Evolutionary conservation across 2,113 vertebrate species (phyloP).

Genomic region (Trematomus loennbergii): DNA sequence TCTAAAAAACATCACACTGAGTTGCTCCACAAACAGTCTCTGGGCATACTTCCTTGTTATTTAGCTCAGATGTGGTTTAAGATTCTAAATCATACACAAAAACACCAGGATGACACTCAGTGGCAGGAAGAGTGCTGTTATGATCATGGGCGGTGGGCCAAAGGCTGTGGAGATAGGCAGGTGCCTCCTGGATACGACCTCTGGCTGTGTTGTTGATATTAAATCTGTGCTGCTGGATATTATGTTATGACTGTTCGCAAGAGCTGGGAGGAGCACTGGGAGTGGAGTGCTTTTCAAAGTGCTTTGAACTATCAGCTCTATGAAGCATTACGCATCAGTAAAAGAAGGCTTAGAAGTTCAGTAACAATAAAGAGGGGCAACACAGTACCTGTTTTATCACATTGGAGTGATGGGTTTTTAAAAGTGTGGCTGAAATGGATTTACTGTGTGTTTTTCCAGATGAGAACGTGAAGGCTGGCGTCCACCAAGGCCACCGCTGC

Average conservation of each 20-base stretch:
- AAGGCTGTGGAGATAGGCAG: conserved; percentile 56
- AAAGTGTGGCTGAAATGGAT: conserved; percentile 25
- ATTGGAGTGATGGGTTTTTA: conserved; percentile 21
- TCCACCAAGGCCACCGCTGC: conserved; percentile 89
- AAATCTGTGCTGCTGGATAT: conserved; percentile 52
- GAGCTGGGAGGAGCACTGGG: conserved; percentile 59
- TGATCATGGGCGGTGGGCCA: conserved; percentile 49
- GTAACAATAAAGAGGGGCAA: neutral
- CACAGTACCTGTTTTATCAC: conserved; percentile 3
- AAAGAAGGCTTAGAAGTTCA: conserved; percentile 27
- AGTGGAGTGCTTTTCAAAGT: conserved; percentile 52
- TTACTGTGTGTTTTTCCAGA: conserved; percentile 79
- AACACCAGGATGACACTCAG: conserved; percentile 20
- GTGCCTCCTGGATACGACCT: conserved; percentile 58
- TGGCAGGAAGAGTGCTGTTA: conserved; percentile 56
- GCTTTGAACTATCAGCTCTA: conserved; percentile 31
- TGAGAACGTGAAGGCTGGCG: conserved; percentile 93
- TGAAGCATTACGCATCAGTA: conserved; percentile 48
- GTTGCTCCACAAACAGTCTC: conserved; percentile 7
- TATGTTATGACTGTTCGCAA: conserved; percentile 53
- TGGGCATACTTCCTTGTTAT: conserved; percentile 26
- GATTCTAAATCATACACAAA: conserved; percentile 35
- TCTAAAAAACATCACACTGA: conserved; percentile 58
- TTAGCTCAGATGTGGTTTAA: conserved; percentile 20
- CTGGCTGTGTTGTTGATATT: conserved; percentile 64